Base-by-base conservation (phyloP, 2,888 invertebrate species). In the Drosophila prostipennis region DNA sequence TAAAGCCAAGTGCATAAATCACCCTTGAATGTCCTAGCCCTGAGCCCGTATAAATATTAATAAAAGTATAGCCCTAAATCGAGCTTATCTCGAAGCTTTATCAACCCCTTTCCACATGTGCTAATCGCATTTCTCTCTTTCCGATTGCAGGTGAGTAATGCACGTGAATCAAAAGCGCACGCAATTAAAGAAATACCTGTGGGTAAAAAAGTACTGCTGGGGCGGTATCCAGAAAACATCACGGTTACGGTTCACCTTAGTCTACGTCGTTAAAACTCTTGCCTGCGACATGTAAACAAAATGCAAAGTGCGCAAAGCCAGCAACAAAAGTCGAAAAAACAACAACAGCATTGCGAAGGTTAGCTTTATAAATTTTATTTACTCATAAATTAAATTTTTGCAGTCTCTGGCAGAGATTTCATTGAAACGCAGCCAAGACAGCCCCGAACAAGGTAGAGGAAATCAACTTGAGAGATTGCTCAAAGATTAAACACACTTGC, bases 101-200 rank as follows among this genome's bases (percentile, higher is more conserved):
- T 42, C 52, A 69, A 8, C 52, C 48, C 59, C 48, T 48, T 56
- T 57, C n/a, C 49, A 36, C 61, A 32, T 56, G n/a, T 32, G 45
- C 59, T 76, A 68, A 75, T 75, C 77, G 53, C 29, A 43, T 16
- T 59, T 34, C n/a, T 58, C 37, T 64, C 37, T 52, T 19, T 71
- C 57, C 34, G 63, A 71, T 83, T 80, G 23, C 72, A 78, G 78
- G 80, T 80, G 78, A 83, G 83, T 80, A 83, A 82, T 51, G 52
- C 80, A 45, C 65, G 65, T 52, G 49, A 77, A 51, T 63, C 34
- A 49, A 69, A 74, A 14, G 19, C 51, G 49, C 75, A 45, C 52
- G 71, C 55, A 45, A 64, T 56, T 54, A 65, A 56, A 43, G 46
- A 68, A 61, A 74, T 54, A 63, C 43, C 60, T n/a, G 59, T 74